These are phyloP conservation scores for Labrus mixtus DNA, from an alignment of 2,113 vertebrate species.

Conservation along the genomic window DNA sequence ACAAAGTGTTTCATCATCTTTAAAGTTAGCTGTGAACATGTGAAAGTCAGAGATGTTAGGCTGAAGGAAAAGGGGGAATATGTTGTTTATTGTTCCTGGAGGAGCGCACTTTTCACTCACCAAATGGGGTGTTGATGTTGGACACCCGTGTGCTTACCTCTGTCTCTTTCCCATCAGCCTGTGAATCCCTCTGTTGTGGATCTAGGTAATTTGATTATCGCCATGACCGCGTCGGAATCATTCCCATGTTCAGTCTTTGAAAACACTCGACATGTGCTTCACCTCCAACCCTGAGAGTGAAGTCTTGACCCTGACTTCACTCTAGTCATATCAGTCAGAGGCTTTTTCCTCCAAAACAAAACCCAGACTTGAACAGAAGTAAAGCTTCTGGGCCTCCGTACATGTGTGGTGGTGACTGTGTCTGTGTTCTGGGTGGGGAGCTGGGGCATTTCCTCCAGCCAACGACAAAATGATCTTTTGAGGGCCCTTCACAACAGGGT, in stretches of 20 bases:
- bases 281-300: background rate
- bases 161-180: constrained; percentile 11
- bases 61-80: background rate
- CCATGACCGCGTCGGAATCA: constrained; percentile 9
- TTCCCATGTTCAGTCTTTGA: constrained; percentile 1
- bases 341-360: no score
- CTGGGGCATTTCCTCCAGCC: no score
- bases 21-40: background rate
- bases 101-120: constrained; percentile 8
- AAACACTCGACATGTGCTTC: background rate
- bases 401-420: no score
- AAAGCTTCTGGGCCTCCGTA: no score
- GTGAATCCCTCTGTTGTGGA: constrained; percentile 1
- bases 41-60: background rate
- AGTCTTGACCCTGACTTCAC: no score
- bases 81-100: constrained; percentile 7
- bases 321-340: no score
- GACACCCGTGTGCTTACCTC: constrained; percentile 9
- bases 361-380: no score
- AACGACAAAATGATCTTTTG: no score
- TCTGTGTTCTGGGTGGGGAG: no score
- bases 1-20: background rate
- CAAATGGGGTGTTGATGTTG: constrained; percentile 29
- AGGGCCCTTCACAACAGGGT: no score
- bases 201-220: background rate